These are phyloP conservation scores for Chiloscyllium plagiosum DNA, from an alignment of 2,113 vertebrate genomes.

Conservation along the genomic window DNA sequence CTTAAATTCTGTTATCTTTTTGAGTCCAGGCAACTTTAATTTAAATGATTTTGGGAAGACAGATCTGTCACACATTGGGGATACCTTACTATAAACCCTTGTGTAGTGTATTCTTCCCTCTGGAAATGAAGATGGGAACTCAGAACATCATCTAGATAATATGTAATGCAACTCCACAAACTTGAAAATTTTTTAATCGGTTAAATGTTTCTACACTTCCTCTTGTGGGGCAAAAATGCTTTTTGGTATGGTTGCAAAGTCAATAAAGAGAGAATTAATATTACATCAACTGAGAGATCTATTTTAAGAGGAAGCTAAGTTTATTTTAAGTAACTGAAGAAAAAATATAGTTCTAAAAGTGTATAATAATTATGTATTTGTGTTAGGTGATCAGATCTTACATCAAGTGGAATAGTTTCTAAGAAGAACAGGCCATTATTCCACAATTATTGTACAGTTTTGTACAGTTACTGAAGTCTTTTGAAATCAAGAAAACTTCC, in stretches of 20 bases:
- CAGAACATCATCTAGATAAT: background rate
- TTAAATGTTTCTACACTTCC: background rate
- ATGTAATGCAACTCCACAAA: background rate
- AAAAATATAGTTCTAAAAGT: background rate
- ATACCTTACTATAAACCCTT: background rate
- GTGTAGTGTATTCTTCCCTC: background rate
- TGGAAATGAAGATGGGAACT: background rate
- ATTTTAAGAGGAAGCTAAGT: background rate
- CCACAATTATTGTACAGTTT: background rate
- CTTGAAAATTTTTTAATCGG: background rate
- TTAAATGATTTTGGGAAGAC: background rate
- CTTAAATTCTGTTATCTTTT: background rate
- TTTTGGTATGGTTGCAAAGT: background rate
- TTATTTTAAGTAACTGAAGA: background rate
- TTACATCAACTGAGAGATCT: background rate
- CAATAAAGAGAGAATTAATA: background rate
- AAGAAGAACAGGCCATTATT: background rate
- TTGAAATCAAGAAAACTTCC: background rate
- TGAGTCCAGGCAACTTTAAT: background rate
- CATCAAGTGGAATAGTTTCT: background rate
- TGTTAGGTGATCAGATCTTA: background rate
- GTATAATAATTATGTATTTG: background rate
- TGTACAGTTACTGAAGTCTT: background rate
- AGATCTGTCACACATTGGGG: background rate
- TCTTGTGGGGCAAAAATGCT: background rate